Evolutionary conservation across 2,113 vertebrate species (phyloP), one percentile per base, ranked within the genome.

Genomic region (Microtus richardsoni): DNA sequence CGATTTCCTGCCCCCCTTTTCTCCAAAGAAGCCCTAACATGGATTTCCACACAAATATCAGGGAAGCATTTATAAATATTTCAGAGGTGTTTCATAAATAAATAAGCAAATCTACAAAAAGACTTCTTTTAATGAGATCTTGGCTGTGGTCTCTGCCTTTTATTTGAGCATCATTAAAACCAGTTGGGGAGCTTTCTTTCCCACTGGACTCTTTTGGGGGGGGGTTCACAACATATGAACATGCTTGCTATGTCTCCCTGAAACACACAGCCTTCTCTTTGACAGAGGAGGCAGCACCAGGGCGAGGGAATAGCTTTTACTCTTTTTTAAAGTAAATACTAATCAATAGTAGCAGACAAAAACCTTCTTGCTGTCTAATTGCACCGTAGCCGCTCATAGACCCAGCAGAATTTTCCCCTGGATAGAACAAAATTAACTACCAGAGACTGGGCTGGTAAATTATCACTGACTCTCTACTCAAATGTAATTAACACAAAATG

Each of bases 91-190:
- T 97, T 98, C 97, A 98, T 97, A 97, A 98, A 98, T 98, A 98
- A 98, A 95, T 98, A 97, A 98, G 97, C 92, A 97, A 95, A 97
- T 97, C 97, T 97, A 97, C 97, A 97, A 97, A 97, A 98, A 97
- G 97, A 93, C 96, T 96, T 97, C 79, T 91, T 97, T 97, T 97
- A 98, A 98, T 98, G 97, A 97, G 97, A 95, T 96, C 97, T 96
- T 94, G 96, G 92, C 97, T 95, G 95, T 95, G 91, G 91, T 93
- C 70, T 95, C 90, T 80, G 96, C 83, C 77, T 98, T 96, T 96
- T 97, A 96, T 95, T 97, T 89, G 96, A 71, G 86, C 89, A 97
- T 98, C 97, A 97, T 97, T 97, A 97, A 97, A 97, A 96, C 88
- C 95, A 97, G 97, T 97, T 96, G 95, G 97, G 95, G 64, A 94